phyloP scores from a whole-genome alignment of 1,140 invertebrate species.

The Pseudomyrmex dendroicus region DNA sequence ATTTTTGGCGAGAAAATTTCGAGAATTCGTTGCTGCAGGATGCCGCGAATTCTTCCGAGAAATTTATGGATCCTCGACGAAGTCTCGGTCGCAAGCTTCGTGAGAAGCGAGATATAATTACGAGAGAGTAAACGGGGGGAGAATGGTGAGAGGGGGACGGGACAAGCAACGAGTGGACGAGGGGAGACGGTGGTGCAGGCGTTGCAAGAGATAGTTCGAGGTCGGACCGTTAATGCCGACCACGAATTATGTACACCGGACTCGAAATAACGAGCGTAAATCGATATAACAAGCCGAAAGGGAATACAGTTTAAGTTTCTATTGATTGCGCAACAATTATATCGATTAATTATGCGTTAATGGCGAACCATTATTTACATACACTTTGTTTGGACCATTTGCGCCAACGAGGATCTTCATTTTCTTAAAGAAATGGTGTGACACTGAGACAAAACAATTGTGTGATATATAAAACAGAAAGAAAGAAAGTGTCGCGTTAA shows the following conservation, averaged over 20 bases:
- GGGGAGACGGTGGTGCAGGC: slow-evolving; percentile 12
- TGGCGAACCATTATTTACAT: slow-evolving; percentile 35
- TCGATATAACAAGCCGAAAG: slow-evolving; percentile 65
- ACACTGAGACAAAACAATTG: slow-evolving; percentile 7
- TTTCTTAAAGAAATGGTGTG: not conserved
- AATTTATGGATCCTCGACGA: slow-evolving; percentile 72
- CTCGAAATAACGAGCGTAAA: slow-evolving; percentile 68
- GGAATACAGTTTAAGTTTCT: slow-evolving; percentile 63
- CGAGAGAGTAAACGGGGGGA: slow-evolving; percentile 39
- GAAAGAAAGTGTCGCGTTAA: slow-evolving; percentile 6
- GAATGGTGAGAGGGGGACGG: not conserved
- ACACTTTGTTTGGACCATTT: not conserved
- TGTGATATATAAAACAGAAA: slow-evolving; percentile 1
- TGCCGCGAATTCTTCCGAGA: slow-evolving; percentile 69
- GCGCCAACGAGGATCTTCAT: not conserved
- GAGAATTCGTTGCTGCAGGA: slow-evolving; percentile 65
- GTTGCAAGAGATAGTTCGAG: slow-evolving; percentile 30
- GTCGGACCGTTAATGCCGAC: slow-evolving; percentile 60
- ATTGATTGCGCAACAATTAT: slow-evolving; percentile 67
- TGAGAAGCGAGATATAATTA: slow-evolving; percentile 69
- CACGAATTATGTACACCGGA: slow-evolving; percentile 47
- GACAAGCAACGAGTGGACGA: slow-evolving; percentile 20
- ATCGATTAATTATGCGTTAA: slow-evolving; percentile 49
- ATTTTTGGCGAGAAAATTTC: slow-evolving; percentile 72
- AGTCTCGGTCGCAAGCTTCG: slow-evolving; percentile 69